Evolutionary conservation across 2,797 vertebrate genomes (phyloP).

Genomic region (Tinamus major): DNA sequence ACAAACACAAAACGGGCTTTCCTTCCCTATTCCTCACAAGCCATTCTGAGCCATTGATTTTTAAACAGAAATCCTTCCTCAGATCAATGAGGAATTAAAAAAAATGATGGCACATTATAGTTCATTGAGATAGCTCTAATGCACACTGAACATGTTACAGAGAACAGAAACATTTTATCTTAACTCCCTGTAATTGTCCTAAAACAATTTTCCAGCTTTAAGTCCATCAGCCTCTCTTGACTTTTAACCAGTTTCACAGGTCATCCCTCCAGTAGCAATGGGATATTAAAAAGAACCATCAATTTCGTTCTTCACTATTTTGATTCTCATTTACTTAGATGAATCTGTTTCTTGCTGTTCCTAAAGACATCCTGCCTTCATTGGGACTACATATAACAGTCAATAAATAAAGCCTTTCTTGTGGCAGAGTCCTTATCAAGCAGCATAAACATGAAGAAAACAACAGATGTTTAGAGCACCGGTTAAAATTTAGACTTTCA

Average conservation of each 20-base stretch:
- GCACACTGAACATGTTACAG: background rate
- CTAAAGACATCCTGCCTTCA: background rate
- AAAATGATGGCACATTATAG: background rate
- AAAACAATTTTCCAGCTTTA: background rate
- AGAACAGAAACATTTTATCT: background rate
- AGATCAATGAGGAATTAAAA: conserved; percentile 14
- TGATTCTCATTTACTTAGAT: background rate
- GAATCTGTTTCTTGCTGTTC: background rate
- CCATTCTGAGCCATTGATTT: conserved; percentile 19
- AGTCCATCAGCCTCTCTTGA: background rate
- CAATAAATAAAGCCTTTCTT: background rate
- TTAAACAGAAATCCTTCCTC: conserved; percentile 35
- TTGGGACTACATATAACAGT: background rate
- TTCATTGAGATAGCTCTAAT: background rate
- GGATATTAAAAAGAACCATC: background rate
- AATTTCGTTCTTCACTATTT: background rate
- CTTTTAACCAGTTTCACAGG: background rate
- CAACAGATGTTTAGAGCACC: background rate
- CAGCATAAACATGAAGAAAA: background rate
- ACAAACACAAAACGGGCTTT: conserved; percentile 40
- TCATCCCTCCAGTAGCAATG: background rate
- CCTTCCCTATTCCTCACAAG: background rate
- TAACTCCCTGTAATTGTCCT: background rate
- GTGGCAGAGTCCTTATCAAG: background rate
- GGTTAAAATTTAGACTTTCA: background rate